phyloP scores from a whole-genome alignment of 2,888 invertebrate genomes.

The Dioctria rufipes region DNA sequence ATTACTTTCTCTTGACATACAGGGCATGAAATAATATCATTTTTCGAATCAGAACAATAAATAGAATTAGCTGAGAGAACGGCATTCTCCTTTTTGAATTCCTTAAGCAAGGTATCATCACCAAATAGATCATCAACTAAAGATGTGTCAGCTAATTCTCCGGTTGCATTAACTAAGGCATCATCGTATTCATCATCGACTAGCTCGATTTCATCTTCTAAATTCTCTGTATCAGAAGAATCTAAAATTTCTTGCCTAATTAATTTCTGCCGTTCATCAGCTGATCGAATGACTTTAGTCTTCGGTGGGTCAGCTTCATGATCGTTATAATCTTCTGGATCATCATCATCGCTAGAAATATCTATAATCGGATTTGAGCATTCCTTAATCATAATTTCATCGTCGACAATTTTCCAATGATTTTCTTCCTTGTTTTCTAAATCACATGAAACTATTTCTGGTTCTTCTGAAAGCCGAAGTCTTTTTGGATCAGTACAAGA shows the following conservation, averaged over 20 bases:
- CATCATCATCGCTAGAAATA: slow-evolving; percentile 56
- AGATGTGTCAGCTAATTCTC: slow-evolving; percentile 66
- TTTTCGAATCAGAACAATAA: slow-evolving; percentile 61
- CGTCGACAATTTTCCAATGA: slow-evolving; percentile 64
- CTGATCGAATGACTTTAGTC: background rate
- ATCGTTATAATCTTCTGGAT: background rate
- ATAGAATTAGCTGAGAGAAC: slow-evolving; percentile 63
- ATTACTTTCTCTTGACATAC: slow-evolving; percentile 68
- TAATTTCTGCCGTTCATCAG: slow-evolving; percentile 63
- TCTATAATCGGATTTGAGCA: slow-evolving; percentile 61
- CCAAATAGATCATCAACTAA: slow-evolving; percentile 68
- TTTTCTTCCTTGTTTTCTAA: slow-evolving; percentile 52
- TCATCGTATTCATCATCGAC: slow-evolving; percentile 67
- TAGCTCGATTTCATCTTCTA: slow-evolving; percentile 65
- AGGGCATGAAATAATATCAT: slow-evolving; percentile 69
- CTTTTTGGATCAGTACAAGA: slow-evolving; percentile 61
- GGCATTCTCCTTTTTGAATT: slow-evolving; percentile 67
- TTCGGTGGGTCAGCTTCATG: background rate
- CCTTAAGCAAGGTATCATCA: slow-evolving; percentile 66
- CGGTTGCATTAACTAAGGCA: slow-evolving; percentile 59
- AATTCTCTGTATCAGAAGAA: slow-evolving; percentile 60
- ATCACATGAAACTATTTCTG: slow-evolving; percentile 58
- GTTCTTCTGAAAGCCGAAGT: slow-evolving; percentile 60
- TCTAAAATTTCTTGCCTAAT: slow-evolving; percentile 69
- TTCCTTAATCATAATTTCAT: slow-evolving; percentile 66